A percentile compares a stretch with the other conserved stretches of the same genome.
Evolutionary conservation across 2,113 vertebrate species (phyloP).

Genomic region (Oreamnos americanus): DNA sequence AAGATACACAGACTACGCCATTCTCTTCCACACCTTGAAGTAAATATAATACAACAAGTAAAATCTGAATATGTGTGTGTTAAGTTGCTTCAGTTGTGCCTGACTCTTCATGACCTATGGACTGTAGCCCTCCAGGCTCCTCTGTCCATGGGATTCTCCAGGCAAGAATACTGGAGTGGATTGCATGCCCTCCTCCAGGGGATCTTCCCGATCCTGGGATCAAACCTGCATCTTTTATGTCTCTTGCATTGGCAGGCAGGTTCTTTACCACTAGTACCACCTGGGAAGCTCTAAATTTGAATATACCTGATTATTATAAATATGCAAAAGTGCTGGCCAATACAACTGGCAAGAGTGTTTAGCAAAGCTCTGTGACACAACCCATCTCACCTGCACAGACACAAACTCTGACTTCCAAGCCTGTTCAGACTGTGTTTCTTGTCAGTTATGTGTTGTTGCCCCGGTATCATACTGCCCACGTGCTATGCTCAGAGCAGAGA

Average conservation of each 20-base stretch:
- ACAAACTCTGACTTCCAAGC: conserved; percentile 71
- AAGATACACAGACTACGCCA: neutral
- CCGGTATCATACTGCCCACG: conserved; percentile 62
- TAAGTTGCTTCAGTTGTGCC: neutral
- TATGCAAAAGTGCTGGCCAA: neutral
- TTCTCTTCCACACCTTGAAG: neutral
- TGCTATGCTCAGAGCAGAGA: conserved; percentile 69
- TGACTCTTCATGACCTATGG: neutral
- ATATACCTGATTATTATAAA: neutral
- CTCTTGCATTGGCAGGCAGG: neutral
- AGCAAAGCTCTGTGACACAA: neutral
- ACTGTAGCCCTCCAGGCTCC: neutral
- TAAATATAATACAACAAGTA: neutral
- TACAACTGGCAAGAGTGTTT: neutral
- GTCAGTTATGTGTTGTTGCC: conserved; percentile 74
- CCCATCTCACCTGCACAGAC: conserved; percentile 39
- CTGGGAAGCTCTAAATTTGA: neutral
- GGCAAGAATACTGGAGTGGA: neutral
- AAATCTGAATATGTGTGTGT: neutral
- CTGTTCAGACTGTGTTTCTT: conserved; percentile 71
- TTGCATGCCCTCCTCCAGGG: neutral
- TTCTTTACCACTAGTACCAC: neutral
- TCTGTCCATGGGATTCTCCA: neutral
- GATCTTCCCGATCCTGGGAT: neutral
- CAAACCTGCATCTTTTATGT: neutral